These are phyloP conservation scores for Tachuris rubrigastra DNA, from an alignment of 2,113 vertebrate genomes.

Conservation along the genomic window DNA sequence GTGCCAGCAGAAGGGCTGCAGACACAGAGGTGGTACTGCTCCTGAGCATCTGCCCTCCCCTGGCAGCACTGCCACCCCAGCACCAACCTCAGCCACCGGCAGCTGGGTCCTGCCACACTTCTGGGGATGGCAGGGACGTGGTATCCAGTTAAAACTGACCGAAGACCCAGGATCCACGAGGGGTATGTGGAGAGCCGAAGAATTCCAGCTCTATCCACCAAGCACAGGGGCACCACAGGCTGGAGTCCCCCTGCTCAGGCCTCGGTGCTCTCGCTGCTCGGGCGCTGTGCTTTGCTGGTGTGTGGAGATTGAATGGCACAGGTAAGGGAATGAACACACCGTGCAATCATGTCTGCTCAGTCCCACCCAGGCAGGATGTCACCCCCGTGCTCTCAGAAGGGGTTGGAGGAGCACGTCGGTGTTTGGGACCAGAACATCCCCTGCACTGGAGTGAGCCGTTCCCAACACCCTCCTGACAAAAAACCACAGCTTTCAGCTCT, in stretches of 20 bases:
- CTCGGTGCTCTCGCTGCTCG: fast-evolving
- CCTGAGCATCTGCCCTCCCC: not conserved
- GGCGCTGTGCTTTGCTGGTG: fast-evolving
- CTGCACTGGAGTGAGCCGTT: fast-evolving
- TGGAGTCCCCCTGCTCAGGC: fast-evolving
- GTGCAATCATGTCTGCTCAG: fast-evolving
- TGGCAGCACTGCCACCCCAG: not conserved
- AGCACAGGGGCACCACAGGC: fast-evolving
- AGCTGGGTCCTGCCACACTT: not conserved
- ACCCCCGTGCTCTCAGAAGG: fast-evolving
- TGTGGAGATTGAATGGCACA: fast-evolving
- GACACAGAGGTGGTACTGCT: fast-evolving
- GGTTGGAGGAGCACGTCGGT: fast-evolving
- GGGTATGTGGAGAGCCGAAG: fast-evolving
- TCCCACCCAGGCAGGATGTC: fast-evolving
- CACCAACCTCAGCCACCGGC: not conserved
- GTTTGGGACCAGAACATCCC: fast-evolving
- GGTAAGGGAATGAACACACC: fast-evolving
- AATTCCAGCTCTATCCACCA: fast-evolving
- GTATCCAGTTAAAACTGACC: fast-evolving
- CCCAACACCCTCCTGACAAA: not conserved
- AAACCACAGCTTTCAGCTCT: not conserved
- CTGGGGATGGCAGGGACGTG: fast-evolving
- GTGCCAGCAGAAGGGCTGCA: not conserved
- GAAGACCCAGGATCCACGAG: fast-evolving